A percentile compares a stretch with the other conserved stretches of the same genome.
These are phyloP conservation scores for Dicyrtoma fusca DNA, from an alignment of 2,888 invertebrate genomes.

Conservation along the genomic window DNA sequence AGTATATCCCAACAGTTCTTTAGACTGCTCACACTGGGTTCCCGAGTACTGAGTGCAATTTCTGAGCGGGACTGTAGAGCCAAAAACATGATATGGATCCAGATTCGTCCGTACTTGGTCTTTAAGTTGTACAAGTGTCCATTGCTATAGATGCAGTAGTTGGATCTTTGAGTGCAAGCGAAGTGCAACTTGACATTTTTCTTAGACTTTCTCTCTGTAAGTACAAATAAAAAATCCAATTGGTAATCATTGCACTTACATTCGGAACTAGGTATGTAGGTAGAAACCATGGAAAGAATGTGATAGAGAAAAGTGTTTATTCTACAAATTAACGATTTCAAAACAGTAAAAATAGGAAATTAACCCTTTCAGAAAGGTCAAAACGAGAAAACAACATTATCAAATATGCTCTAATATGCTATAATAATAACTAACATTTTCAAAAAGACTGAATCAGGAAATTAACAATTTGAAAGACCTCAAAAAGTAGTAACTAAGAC, in stretches of 20 bases:
- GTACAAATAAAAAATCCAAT: slow-evolving; percentile 21
- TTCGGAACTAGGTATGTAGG: too few species aligned
- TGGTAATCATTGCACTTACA: background rate
- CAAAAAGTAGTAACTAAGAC: too few species aligned
- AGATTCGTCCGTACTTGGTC: slow-evolving; percentile 77
- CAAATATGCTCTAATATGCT: too few species aligned
- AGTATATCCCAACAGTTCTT: slow-evolving; percentile 94
- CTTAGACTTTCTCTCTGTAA: slow-evolving; percentile 75
- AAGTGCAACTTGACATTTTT: slow-evolving; percentile 87
- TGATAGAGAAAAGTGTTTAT: too few species aligned
- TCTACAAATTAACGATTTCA: too few species aligned
- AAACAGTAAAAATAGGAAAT: too few species aligned
- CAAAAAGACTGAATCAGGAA: too few species aligned
- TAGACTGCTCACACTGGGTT: slow-evolving; percentile 78
- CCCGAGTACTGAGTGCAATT: slow-evolving; percentile 77
- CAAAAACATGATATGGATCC: slow-evolving; percentile 96
- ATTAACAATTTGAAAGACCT: too few species aligned
- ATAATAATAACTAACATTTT: too few species aligned
- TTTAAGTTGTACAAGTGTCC: slow-evolving; percentile 64
- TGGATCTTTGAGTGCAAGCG: slow-evolving; percentile 79
- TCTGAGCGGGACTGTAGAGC: slow-evolving; percentile 80
- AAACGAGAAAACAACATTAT: too few species aligned
- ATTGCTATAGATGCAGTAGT: slow-evolving; percentile 78
- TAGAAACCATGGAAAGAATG: too few species aligned
- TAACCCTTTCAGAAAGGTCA: too few species aligned